These are phyloP conservation scores for Illadopsis cleaveri DNA, from an alignment of 2,113 vertebrate genomes.

Conservation along the genomic window DNA sequence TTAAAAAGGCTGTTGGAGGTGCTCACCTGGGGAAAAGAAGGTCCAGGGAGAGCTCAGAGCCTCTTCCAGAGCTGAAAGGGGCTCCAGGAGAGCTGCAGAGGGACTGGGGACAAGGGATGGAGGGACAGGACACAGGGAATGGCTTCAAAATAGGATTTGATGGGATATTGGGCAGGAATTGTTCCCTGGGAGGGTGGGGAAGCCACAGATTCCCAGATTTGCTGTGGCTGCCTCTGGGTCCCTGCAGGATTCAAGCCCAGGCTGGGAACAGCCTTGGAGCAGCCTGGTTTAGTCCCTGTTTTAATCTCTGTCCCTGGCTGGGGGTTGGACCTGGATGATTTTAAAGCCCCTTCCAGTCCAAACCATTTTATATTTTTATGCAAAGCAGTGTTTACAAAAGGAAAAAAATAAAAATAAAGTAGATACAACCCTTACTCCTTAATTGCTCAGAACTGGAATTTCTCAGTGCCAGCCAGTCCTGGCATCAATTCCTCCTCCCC, in stretches of 20 bases:
- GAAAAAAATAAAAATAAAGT: neutral
- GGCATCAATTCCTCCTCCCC: constrained; percentile 17
- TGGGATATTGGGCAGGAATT: neutral
- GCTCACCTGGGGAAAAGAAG: accelerated
- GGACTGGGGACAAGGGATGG: accelerated
- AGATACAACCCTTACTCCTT: neutral
- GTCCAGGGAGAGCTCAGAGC: neutral
- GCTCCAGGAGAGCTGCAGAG: neutral
- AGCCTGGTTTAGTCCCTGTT: no score
- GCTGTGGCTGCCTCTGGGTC: neutral
- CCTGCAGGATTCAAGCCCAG: neutral
- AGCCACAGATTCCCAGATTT: neutral
- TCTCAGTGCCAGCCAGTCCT: constrained; percentile 26
- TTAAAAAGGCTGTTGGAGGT: neutral
- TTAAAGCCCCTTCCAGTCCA: neutral
- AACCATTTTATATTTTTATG: neutral
- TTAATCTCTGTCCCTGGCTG: neutral
- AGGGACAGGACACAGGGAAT: neutral
- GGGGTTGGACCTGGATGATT: no score
- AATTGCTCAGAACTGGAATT: neutral
- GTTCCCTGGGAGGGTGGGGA: accelerated
- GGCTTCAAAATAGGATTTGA: neutral
- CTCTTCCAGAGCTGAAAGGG: accelerated
- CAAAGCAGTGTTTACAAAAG: neutral
- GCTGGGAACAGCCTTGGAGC: neutral